Evolutionary conservation across 1,140 invertebrate genomes (phyloP).

Genomic region (Psix sp.): DNA sequence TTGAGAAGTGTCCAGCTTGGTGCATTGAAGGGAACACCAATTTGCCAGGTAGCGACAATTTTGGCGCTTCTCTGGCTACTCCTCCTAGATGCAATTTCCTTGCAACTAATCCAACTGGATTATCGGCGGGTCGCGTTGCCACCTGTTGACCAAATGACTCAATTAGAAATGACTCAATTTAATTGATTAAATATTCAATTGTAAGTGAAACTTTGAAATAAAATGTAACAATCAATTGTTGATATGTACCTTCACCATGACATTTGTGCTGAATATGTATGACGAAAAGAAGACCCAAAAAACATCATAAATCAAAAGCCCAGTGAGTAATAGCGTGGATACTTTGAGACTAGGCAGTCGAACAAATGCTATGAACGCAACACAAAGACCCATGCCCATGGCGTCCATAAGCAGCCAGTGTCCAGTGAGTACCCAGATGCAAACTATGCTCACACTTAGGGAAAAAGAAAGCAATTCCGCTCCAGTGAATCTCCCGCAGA

Average conservation of each 20-base stretch:
- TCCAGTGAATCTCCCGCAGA: constrained; percentile 93
- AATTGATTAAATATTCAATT: constrained; percentile 1
- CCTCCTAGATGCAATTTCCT: constrained; percentile 93
- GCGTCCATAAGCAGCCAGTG: constrained; percentile 99
- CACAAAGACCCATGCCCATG: constrained; percentile 97
- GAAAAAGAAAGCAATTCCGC: constrained; percentile 96
- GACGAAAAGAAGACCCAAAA: constrained; percentile 99
- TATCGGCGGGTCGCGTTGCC: constrained; percentile 94
- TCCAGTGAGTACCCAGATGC: constrained; percentile 97
- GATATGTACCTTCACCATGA: constrained; percentile 93
- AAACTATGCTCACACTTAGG: constrained; percentile 94
- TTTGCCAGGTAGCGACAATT: constrained; percentile 96
- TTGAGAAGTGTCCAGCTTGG: constrained; percentile 96
- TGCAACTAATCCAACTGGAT: constrained; percentile 95
- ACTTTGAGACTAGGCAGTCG: constrained; percentile 97
- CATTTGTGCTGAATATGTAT: constrained; percentile 98
- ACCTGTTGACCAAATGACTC: constrained; percentile 76
- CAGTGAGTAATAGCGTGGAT: constrained; percentile 94
- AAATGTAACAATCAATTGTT: too few relatives aligned
- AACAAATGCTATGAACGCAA: constrained; percentile 98
- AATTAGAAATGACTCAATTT: constrained; percentile 4
- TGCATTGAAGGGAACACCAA: constrained; percentile 98
- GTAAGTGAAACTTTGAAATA: too few relatives aligned
- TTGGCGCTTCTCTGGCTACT: constrained; percentile 91
- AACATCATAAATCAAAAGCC: constrained; percentile 96